These are phyloP conservation scores for Caradrina clavipalpis DNA, from an alignment of 2,888 invertebrate species.

Conservation along the genomic window DNA sequence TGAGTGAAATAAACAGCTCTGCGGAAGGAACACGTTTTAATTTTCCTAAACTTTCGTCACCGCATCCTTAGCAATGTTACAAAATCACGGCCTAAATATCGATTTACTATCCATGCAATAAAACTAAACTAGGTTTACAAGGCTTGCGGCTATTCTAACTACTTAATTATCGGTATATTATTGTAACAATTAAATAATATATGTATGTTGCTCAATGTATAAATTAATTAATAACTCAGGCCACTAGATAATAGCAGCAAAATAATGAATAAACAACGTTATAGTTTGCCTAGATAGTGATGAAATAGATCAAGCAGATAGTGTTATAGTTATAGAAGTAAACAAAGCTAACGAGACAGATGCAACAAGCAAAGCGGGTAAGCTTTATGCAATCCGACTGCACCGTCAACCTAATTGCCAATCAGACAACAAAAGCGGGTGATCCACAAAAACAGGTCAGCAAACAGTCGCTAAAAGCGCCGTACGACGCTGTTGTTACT, in stretches of 20 bases:
- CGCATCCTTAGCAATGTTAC: constrained; percentile 3
- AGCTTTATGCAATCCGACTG: not conserved
- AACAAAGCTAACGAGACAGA: not conserved
- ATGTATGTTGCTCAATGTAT: not conserved
- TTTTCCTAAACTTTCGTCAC: constrained; percentile 12
- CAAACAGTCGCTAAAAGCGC: not conserved
- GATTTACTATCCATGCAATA: constrained; percentile 13
- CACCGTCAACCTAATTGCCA: constrained; percentile 5
- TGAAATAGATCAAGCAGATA: not conserved
- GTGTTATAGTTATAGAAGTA: not conserved
- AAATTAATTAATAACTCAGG: constrained; percentile 3
- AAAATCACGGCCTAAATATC: constrained; percentile 13
- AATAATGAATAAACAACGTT: constrained; percentile 3
- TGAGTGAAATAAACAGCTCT: constrained; percentile 8
- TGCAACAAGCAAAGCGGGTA: constrained; percentile 12
- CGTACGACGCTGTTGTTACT: not conserved
- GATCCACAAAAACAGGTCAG: not conserved
- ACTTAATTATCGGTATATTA: not conserved
- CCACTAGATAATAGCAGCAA: not conserved
- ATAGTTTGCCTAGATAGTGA: not conserved
- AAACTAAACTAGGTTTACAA: constrained; percentile 31
- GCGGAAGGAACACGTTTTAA: constrained; percentile 6
- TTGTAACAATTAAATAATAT: constrained; percentile 5
- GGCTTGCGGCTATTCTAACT: constrained; percentile 9
- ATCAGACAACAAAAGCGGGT: constrained; percentile 18